A percentile compares a stretch with the other conserved stretches of the same genome.
phyloP scores from a whole-genome alignment of 2,888 invertebrate species.

The Polydesmus complanatus region DNA sequence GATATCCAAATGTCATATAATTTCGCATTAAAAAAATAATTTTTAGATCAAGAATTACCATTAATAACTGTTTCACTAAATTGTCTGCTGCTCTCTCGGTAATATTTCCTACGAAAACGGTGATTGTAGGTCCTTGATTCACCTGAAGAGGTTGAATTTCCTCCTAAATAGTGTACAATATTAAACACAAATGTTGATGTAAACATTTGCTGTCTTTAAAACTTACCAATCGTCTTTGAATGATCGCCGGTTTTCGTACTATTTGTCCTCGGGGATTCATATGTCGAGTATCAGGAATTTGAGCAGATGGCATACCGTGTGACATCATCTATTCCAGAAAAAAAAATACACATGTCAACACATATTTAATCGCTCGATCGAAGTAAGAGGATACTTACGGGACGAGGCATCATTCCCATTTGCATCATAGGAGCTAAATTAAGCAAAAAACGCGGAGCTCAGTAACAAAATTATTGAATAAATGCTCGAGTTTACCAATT shows the following conservation, averaged over 20 bases:
- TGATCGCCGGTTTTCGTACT: not conserved
- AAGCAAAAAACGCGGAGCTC: too few relatives aligned
- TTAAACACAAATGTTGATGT: not conserved
- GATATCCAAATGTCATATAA: not conserved
- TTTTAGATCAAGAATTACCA: conserved; percentile 27
- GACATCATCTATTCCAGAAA: conserved; percentile 9
- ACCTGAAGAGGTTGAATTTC: conserved; percentile 24
- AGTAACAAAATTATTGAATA: too few relatives aligned
- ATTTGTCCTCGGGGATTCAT: conserved; percentile 5
- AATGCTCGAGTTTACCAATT: not conserved
- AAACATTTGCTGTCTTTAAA: not conserved
- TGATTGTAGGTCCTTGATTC: conserved; percentile 68
- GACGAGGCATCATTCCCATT: conserved; percentile 30
- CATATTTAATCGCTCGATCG: not conserved
- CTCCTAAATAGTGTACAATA: not conserved
- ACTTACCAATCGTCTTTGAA: not conserved
- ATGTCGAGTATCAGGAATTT: conserved; percentile 8
- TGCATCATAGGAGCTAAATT: conserved; percentile 31
- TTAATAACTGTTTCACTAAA: conserved; percentile 81
- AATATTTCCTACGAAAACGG: conserved; percentile 95
- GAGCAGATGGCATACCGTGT: conserved; percentile 12
- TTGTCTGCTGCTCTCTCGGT: conserved; percentile 87
- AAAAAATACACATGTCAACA: too few relatives aligned
- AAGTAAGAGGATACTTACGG: conserved; percentile 23
- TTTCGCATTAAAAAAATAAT: conserved; percentile 3